A percentile compares a stretch with the other conserved stretches of the same genome.
Evolutionary conservation across 2,888 invertebrate genomes (phyloP).

Genomic region (Mimas tiliae): DNA sequence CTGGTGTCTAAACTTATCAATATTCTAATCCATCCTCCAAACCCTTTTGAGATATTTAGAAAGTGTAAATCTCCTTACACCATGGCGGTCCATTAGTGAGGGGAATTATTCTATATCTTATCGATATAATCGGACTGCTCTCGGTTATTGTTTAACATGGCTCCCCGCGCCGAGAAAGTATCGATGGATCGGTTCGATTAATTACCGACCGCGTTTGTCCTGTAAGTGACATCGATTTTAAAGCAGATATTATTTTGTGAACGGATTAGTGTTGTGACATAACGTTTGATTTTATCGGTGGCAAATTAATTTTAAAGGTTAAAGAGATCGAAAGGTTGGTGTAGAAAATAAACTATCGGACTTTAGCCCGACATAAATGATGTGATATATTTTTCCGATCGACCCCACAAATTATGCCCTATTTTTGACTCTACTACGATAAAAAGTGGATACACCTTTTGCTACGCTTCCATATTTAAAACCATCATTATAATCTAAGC

Average conservation of each 20-base stretch:
- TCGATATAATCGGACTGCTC: slow-evolving; percentile 74
- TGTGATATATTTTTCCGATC: no score
- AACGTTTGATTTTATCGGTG: slow-evolving; percentile 29
- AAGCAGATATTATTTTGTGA: slow-evolving; percentile 35
- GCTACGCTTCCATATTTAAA: no score
- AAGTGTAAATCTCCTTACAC: slow-evolving; percentile 79
- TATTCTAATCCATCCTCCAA: slow-evolving; percentile 75
- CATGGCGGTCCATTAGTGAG: slow-evolving; percentile 76
- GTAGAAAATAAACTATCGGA: background rate
- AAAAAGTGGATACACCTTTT: no score
- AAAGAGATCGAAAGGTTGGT: background rate
- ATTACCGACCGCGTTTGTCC: slow-evolving; percentile 70
- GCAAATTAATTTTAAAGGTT: slow-evolving; percentile 4
- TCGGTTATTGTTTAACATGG: slow-evolving; percentile 81
- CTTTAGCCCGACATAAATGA: background rate
- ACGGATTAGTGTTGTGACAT: slow-evolving; percentile 43
- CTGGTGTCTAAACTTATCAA: slow-evolving; percentile 57
- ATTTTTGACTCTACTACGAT: no score
- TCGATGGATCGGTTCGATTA: slow-evolving; percentile 73
- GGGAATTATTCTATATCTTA: slow-evolving; percentile 78
- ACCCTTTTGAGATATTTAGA: slow-evolving; percentile 76
- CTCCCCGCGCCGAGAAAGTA: slow-evolving; percentile 67
- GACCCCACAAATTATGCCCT: no score
- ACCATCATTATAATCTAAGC: no score
- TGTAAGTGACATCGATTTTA: slow-evolving; percentile 71